Evolutionary conservation across 2,797 vertebrate species (phyloP).

Genomic region (Protosalanx chinensis): DNA sequence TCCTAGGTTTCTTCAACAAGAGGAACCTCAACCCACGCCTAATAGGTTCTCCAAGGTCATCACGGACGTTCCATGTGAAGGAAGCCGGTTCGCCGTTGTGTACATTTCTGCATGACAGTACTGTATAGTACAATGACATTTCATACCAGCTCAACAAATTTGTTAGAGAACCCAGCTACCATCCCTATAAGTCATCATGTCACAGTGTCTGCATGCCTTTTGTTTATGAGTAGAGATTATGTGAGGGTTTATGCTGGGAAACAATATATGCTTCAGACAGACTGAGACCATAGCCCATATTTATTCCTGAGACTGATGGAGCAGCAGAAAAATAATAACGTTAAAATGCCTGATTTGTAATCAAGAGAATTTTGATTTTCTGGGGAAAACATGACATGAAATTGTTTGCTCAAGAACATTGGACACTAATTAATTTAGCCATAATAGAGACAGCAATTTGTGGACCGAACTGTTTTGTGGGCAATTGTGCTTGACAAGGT

Average conservation of each 20-base stretch:
- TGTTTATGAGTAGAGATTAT: constrained; percentile 11
- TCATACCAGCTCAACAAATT: constrained; percentile 26
- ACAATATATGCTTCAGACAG: neutral
- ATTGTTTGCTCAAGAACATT: neutral
- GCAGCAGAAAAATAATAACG: neutral
- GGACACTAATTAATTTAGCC: neutral
- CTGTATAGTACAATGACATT: constrained; percentile 24
- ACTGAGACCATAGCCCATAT: neutral
- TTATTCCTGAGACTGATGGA: neutral
- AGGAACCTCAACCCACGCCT: constrained; percentile 12
- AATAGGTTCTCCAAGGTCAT: constrained; percentile 37
- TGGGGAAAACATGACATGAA: neutral
- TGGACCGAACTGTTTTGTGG: neutral
- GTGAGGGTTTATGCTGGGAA: constrained; percentile 3
- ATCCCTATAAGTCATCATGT: constrained; percentile 29
- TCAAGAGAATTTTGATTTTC: neutral
- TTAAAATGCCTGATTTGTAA: neutral
- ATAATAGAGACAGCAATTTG: neutral
- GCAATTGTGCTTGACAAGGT: neutral
- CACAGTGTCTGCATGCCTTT: constrained; percentile 6
- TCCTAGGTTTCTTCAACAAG: constrained; percentile 2
- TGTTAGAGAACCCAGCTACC: constrained; percentile 16
- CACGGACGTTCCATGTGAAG: constrained; percentile 16
- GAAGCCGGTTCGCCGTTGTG: constrained; percentile 6
- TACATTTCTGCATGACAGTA: constrained; percentile 15